Conservation (phyloP, 2,113 vertebrate genomes). For the Plotosus lineatus region DNA sequence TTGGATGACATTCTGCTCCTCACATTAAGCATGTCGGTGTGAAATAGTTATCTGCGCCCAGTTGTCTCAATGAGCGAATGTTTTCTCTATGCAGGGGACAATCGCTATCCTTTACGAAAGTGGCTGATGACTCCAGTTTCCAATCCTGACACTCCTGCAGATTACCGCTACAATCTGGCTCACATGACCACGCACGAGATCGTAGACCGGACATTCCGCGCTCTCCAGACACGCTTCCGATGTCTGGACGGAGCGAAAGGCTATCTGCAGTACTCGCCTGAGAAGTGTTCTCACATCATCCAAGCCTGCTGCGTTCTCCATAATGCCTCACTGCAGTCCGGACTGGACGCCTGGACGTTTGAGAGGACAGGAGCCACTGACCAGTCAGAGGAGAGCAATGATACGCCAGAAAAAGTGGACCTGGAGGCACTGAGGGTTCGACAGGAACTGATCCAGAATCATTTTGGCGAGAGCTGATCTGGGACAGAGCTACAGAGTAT, state of each 20-base stretch:
- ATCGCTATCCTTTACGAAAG: constrained; percentile 79
- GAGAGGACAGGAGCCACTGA: constrained; percentile 75
- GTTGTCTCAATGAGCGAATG: neutral
- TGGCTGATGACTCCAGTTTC: constrained; percentile 93
- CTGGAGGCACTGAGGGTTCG: constrained; percentile 80
- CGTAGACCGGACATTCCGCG: constrained; percentile 84
- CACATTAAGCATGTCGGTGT: neutral
- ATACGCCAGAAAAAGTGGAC: constrained; percentile 82
- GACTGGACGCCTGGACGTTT: constrained; percentile 87
- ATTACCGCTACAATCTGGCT: constrained; percentile 87
- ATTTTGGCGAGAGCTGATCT: constrained; percentile 77
- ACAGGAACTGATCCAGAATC: constrained; percentile 82
- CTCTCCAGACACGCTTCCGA: constrained; percentile 87
- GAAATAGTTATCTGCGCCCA: neutral
- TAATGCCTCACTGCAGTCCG: constrained; percentile 89
- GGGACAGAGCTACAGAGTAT: neutral
- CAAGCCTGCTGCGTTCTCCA: constrained; percentile 94
- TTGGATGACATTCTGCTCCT: constrained; percentile 4
- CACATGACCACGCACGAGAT: constrained; percentile 86
- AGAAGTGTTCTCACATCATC: constrained; percentile 90
- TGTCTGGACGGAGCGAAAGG: constrained; percentile 92
- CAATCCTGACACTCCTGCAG: constrained; percentile 80
- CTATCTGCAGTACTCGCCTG: constrained; percentile 91
- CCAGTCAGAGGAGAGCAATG: constrained; percentile 76
- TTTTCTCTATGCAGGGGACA: constrained; percentile 75